phyloP scores from a whole-genome alignment of 2,888 invertebrate genomes.

The Drosophila putrida region DNA sequence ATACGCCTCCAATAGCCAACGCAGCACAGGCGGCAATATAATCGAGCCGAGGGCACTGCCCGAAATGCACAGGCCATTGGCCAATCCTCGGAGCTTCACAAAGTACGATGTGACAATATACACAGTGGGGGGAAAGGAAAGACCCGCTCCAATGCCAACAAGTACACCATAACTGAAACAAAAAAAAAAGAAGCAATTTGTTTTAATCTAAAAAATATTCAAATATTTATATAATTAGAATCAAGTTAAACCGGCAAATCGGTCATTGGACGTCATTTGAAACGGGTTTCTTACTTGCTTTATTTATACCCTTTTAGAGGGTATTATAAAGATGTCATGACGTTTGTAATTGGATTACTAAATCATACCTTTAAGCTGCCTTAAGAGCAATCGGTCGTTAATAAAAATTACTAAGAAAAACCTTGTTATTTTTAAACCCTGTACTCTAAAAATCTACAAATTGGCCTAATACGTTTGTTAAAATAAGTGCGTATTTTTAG shows the following conservation, averaged over 20 bases:
- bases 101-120: constrained; percentile 96
- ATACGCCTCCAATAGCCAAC: constrained; percentile 90
- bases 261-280: background rate
- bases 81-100: constrained; percentile 91
- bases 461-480: no score
- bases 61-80: constrained; percentile 95
- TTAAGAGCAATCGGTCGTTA: no score
- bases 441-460: no score
- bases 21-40: constrained; percentile 92
- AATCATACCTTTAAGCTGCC: no score
- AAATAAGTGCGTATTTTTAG: no score
- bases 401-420: no score
- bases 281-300: constrained; percentile 3
- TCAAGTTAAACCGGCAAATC: constrained; percentile 26
- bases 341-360: no score
- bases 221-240: background rate
- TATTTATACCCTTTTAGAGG: no score
- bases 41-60: constrained; percentile 95
- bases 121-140: constrained; percentile 95
- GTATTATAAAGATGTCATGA: no score
- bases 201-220: constrained; percentile 3
- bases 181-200: constrained; percentile 8
- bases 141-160: constrained; percentile 93
- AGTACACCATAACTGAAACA: constrained; percentile 90
- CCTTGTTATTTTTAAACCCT: no score